These are phyloP conservation scores for Psittacula cyanocephala DNA, from an alignment of 2,113 vertebrate genomes.

Conservation along the genomic window DNA sequence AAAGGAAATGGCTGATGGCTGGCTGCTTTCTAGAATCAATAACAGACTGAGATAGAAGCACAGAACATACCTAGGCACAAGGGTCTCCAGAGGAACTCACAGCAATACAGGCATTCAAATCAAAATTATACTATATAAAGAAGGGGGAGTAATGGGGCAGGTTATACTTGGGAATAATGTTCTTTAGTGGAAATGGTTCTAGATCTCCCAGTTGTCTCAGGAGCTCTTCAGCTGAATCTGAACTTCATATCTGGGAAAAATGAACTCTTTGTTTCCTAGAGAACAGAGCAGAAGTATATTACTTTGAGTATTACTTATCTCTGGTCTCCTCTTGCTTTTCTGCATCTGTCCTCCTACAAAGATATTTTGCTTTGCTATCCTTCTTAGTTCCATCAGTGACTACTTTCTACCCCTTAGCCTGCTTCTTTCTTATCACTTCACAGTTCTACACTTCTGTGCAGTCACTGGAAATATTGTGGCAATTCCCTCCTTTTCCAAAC, in stretches of 20 bases:
- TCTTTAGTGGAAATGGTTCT: neutral
- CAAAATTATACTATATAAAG: neutral
- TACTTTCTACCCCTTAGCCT: neutral
- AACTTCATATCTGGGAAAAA: neutral
- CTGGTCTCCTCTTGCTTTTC: neutral
- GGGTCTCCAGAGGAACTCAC: neutral
- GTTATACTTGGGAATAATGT: neutral
- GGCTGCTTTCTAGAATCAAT: neutral
- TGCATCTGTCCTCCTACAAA: neutral
- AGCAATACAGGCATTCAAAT: neutral
- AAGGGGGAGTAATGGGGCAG: neutral
- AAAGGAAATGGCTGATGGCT: neutral
- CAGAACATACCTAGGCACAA: neutral
- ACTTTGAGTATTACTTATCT: neutral
- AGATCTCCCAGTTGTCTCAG: neutral
- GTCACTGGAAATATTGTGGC: neutral
- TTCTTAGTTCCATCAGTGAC: neutral
- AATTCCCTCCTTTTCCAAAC: neutral
- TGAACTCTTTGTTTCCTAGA: neutral
- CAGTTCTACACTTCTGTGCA: neutral
- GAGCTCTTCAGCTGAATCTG: neutral
- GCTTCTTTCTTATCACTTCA: neutral
- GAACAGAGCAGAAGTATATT: neutral
- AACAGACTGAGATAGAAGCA: neutral
- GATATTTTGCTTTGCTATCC: neutral